Conservation (phyloP, 37 sponge, comb jelly and placozoan genomes). For the Dysidea cf. avara region DNA sequence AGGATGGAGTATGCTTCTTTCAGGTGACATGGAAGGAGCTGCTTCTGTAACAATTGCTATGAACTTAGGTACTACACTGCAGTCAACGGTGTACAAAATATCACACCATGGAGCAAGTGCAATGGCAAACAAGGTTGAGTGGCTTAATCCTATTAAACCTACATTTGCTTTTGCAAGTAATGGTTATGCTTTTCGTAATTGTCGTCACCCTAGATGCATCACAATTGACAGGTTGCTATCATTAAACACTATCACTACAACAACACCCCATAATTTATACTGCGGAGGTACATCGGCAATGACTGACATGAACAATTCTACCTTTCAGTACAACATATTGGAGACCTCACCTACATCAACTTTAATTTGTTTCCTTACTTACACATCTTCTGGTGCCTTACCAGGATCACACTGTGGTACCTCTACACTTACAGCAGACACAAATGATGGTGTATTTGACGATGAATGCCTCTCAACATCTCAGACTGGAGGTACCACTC, state of each 20-base stretch:
- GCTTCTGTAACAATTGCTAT: slow-evolving; percentile 1
- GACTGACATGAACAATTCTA: no score
- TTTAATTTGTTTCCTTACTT: no score
- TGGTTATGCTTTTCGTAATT: not conserved
- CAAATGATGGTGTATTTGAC: no score
- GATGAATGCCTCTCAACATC: no score
- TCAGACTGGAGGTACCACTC: no score
- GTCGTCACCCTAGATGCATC: slow-evolving; percentile 15
- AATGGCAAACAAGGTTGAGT: not conserved
- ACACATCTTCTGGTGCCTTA: no score
- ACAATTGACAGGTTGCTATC: not conserved
- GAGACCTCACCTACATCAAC: no score
- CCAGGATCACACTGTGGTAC: no score
- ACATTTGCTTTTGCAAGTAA: slow-evolving; percentile 6
- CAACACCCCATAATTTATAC: not conserved
- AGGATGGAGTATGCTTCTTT: not conserved
- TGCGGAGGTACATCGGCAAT: no score
- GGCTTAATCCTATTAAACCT: slow-evolving; percentile 7
- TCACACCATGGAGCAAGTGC: slow-evolving; percentile 32
- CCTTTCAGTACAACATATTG: no score
- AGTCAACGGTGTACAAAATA: slow-evolving; percentile 9
- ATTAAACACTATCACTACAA: not conserved
- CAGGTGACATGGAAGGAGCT: slow-evolving; percentile 24
- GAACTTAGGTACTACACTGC: not conserved
- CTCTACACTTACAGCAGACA: no score